A percentile compares a stretch with the other conserved stretches of the same genome.
These are phyloP conservation scores for Smittia sp. DNA, from an alignment of 2,888 invertebrate species.

Conservation along the genomic window DNA sequence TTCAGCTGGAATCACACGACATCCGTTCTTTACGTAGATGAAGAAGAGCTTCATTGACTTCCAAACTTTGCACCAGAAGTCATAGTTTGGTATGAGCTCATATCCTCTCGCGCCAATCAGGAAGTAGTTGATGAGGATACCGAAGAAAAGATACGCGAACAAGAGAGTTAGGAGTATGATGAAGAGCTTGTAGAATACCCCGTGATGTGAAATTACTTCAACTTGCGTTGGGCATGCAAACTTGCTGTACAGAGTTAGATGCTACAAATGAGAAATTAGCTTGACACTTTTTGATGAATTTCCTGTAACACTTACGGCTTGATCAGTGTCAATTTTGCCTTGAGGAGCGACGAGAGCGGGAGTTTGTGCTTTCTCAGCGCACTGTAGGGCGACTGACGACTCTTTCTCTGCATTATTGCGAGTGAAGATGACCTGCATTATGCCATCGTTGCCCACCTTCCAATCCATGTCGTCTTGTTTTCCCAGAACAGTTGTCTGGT, in stretches of 20 bases:
- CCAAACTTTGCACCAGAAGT: constrained; percentile 24
- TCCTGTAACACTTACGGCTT: not conserved
- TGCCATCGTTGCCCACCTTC: not conserved
- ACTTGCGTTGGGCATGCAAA: not conserved
- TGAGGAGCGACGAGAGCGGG: not conserved
- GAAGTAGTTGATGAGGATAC: constrained; percentile 12
- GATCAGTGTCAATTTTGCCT: not conserved
- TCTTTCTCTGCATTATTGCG: not conserved
- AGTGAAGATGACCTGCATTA: not conserved
- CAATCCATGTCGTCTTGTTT: not conserved
- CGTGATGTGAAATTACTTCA: not conserved
- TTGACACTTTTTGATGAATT: not conserved
- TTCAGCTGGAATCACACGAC: constrained; percentile 29
- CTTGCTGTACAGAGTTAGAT: constrained; percentile 4
- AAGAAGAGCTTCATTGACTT: not conserved
- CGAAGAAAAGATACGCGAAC: constrained; percentile 8
- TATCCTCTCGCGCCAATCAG: constrained; percentile 23
- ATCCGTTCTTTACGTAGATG: constrained; percentile 30
- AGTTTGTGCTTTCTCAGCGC: not conserved
- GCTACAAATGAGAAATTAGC: not conserved
- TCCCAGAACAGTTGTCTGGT: not conserved
- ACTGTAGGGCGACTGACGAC: not conserved
- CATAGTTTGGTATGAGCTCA: constrained; percentile 15
- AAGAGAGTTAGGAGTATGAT: constrained; percentile 1
- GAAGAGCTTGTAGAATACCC: constrained; percentile 34